phyloP scores from a whole-genome alignment of 2,113 vertebrate genomes.

The Prietella phreatophila region DNA sequence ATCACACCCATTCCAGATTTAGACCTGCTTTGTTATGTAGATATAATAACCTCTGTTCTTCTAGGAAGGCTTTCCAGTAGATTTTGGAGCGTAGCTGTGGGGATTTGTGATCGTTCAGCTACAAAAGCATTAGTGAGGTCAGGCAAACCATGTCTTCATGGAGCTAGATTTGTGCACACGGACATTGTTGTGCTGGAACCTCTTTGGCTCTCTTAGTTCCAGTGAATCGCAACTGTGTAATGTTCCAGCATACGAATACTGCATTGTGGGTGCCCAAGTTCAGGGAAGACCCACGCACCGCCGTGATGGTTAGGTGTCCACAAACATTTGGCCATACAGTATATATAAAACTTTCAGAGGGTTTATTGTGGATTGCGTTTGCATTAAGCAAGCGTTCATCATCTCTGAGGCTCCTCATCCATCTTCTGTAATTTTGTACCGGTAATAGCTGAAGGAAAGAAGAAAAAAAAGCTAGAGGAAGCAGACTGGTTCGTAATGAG shows the following conservation, averaged over 20 bases:
- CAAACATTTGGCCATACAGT: background rate
- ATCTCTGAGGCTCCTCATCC: background rate
- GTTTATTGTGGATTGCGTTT: background rate
- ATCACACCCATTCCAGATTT: background rate
- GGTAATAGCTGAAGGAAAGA: background rate
- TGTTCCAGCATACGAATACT: background rate
- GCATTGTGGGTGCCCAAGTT: background rate
- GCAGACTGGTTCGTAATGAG: slow-evolving; percentile 18
- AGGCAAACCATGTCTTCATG: background rate
- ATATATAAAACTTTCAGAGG: background rate
- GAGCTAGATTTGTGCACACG: no score
- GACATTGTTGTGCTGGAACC: background rate
- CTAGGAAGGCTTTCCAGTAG: background rate
- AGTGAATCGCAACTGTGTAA: background rate
- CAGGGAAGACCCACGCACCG: background rate
- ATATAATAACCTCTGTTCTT: background rate
- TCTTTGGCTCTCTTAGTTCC: no score
- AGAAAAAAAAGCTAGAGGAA: background rate
- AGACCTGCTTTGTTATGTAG: background rate
- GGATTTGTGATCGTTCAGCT: background rate
- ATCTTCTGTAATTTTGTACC: background rate
- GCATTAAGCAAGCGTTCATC: background rate
- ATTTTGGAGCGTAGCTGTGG: background rate
- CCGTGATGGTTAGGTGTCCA: background rate
- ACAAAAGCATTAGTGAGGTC: background rate